Evolutionary conservation across 2,113 vertebrate species (phyloP).

Genomic region (Elephantulus edwardii): DNA sequence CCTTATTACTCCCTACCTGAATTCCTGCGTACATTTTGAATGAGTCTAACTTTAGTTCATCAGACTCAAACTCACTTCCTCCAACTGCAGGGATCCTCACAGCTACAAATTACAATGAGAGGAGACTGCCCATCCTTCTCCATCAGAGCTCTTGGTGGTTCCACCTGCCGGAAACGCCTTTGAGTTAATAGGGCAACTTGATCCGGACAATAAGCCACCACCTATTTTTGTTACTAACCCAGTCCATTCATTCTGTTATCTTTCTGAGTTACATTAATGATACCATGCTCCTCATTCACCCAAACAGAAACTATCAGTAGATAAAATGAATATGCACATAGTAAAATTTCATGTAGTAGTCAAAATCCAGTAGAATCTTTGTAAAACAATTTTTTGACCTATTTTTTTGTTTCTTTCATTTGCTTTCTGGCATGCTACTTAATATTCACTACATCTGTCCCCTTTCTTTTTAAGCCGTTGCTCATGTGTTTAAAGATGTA

Average conservation of each 20-base stretch:
- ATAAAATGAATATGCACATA: not conserved
- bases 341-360: not conserved
- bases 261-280: slow-evolving; percentile 4
- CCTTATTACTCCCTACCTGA: not conserved
- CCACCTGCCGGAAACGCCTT: no score
- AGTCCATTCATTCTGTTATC: not conserved
- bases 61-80: no score
- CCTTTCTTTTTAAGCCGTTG: not conserved
- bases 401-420: not conserved
- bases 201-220: no score
- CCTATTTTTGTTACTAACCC: no score
- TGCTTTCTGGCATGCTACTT: accelerated
- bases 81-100: no score
- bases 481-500: not conserved
- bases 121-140: no score
- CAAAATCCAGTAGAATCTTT: not conserved
- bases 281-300: not conserved
- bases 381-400: not conserved
- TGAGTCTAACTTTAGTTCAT: not conserved
- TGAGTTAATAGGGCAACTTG: no score
- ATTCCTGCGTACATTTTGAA: not conserved
- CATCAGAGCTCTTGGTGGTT: no score
- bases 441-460: not conserved
- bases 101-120: no score
- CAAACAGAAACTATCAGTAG: not conserved